phyloP scores from a whole-genome alignment of 2,113 vertebrate genomes.

The Dipodomys ordii region DNA sequence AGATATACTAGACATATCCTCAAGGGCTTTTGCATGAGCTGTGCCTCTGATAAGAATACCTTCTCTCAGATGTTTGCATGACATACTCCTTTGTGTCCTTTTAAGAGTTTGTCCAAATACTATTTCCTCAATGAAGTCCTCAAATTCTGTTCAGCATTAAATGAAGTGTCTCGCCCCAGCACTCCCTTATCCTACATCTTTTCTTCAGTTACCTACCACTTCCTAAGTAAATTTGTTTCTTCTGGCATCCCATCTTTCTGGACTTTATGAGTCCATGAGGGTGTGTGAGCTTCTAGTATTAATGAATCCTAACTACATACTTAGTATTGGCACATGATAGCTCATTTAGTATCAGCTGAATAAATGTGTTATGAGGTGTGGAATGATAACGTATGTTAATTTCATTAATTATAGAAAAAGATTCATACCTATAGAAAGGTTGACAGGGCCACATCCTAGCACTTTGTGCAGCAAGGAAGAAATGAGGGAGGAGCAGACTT shows the following conservation, averaged over 20 bases:
- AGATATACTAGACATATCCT: background rate
- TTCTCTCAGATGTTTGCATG: background rate
- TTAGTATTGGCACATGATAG: background rate
- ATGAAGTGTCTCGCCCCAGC: background rate
- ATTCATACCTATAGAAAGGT: background rate
- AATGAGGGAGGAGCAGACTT: background rate
- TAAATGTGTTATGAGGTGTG: slow-evolving; percentile 5
- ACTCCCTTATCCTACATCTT: background rate
- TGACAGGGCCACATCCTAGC: background rate
- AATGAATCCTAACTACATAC: background rate
- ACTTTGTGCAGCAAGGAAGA: background rate
- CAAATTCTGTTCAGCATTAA: background rate
- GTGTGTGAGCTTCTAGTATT: background rate
- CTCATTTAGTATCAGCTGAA: slow-evolving; percentile 12
- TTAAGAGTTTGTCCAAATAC: background rate
- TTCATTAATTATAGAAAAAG: background rate
- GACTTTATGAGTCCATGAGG: background rate
- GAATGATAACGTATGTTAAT: background rate
- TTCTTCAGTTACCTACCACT: background rate
- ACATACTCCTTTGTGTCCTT: background rate
- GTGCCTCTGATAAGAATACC: background rate
- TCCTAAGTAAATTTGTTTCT: background rate
- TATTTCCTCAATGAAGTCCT: background rate
- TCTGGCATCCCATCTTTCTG: background rate
- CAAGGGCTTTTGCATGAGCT: background rate